phyloP scores from a whole-genome alignment of 2,888 invertebrate species.

The Scaptomyza caliginosa region DNA sequence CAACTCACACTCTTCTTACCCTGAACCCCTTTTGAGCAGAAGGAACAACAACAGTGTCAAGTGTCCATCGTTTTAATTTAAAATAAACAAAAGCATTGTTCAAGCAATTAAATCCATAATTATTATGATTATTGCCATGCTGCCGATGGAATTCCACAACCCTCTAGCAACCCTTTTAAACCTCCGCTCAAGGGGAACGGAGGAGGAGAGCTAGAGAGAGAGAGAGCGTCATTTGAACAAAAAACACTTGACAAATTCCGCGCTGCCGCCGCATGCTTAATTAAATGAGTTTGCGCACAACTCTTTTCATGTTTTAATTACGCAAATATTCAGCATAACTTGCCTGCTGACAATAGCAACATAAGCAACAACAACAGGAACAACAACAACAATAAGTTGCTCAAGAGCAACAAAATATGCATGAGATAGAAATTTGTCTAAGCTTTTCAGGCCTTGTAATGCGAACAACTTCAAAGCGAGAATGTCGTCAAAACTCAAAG shows the following conservation, averaged over 20 bases:
- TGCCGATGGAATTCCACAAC: constrained; percentile 18
- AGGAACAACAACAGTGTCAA: constrained; percentile 42
- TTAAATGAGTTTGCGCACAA: constrained; percentile 74
- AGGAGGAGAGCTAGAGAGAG: constrained; percentile 3
- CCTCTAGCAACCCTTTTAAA: constrained; percentile 10
- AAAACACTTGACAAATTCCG: constrained; percentile 74
- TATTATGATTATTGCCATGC: constrained; percentile 55
- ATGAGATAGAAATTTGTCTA: constrained; percentile 66
- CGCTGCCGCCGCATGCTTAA: constrained; percentile 68
- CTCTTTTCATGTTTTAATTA: constrained; percentile 81
- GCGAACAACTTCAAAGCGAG: constrained; percentile 72
- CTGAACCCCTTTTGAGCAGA: constrained; percentile 2
- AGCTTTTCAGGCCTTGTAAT: constrained; percentile 67
- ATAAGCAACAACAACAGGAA: constrained; percentile 10
- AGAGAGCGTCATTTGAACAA: constrained; percentile 20
- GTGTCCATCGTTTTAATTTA: constrained; percentile 65
- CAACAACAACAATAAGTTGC: constrained; percentile 14
- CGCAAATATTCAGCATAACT: constrained; percentile 75
- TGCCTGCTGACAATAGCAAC: constrained; percentile 28
- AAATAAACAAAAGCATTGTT: constrained; percentile 67
- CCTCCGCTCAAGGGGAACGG: not conserved
- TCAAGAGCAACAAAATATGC: constrained; percentile 58
- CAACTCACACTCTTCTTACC: not conserved
- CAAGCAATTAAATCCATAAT: constrained; percentile 65
- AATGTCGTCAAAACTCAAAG: constrained; percentile 60